These are phyloP conservation scores for Mesaphorura yosii DNA, from an alignment of 1,140 invertebrate genomes.

Conservation along the genomic window DNA sequence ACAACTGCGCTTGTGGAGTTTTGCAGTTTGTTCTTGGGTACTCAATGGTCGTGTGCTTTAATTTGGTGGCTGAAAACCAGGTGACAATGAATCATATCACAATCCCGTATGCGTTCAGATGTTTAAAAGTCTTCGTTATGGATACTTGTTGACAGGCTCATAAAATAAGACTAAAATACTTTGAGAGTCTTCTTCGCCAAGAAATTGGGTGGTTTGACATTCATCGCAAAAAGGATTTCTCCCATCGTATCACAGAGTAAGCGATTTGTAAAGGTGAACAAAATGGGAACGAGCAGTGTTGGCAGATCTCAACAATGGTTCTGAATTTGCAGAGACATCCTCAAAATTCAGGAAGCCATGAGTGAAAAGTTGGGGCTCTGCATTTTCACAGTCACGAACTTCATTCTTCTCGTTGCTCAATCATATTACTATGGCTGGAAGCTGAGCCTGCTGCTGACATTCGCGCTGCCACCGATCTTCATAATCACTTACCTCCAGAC, in stretches of 20 bases:
- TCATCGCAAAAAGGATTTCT: conserved; percentile 44
- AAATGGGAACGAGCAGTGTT: background rate
- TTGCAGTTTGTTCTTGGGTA: conserved; percentile 34
- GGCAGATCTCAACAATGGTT: background rate
- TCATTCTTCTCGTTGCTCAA: conserved; percentile 37
- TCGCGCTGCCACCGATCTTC: conserved; percentile 6
- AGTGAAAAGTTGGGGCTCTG: conserved; percentile 50
- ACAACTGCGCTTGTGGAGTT: conserved; percentile 32
- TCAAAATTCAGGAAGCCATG: conserved; percentile 47
- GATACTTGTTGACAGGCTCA: conserved; percentile 27
- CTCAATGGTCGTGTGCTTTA: conserved; percentile 35
- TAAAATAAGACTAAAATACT: conserved; percentile 31
- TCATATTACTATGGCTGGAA: conserved; percentile 40
- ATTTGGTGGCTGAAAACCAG: conserved; percentile 37
- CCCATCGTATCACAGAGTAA: conserved; percentile 44
- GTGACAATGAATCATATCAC: too few species aligned
- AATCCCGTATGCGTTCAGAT: background rate
- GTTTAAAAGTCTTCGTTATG: conserved; percentile 16
- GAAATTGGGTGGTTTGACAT: conserved; percentile 50
- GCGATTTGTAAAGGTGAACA: too few species aligned
- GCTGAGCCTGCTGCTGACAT: conserved; percentile 31
- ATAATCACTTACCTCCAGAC: background rate
- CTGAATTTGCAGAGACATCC: conserved; percentile 42
- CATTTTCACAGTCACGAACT: conserved; percentile 38
- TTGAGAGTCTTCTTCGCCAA: conserved; percentile 41